phyloP scores from a whole-genome alignment of 2,888 invertebrate genomes.

The Keiferia lycopersicella region DNA sequence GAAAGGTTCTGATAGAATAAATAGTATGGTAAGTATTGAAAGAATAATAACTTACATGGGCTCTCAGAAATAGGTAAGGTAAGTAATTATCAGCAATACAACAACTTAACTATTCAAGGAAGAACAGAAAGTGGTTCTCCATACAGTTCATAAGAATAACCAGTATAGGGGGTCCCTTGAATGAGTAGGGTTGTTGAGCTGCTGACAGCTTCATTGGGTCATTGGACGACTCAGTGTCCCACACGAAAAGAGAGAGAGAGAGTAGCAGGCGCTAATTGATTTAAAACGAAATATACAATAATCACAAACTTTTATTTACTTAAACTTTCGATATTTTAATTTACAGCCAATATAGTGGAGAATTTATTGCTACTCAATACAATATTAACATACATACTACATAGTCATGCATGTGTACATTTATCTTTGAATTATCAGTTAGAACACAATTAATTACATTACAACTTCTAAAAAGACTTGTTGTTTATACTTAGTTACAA shows the following conservation, averaged over 20 bases:
- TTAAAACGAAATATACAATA: not conserved
- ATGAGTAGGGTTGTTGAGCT: not conserved
- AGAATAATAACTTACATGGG: slow-evolving; percentile 1
- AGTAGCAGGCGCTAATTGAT: not conserved
- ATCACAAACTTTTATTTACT: not conserved
- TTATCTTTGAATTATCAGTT: not conserved
- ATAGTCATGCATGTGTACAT: not conserved
- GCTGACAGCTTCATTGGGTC: no score
- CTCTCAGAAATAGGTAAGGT: not conserved
- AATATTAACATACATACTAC: not conserved
- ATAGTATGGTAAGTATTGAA: not conserved
- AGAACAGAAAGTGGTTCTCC: no score
- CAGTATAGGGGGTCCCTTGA: no score
- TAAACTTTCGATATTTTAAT: not conserved
- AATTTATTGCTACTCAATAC: slow-evolving; percentile 9
- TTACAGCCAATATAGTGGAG: slow-evolving; percentile 16
- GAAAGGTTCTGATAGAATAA: not conserved
- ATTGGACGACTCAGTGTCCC: no score
- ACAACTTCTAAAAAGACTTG: not conserved
- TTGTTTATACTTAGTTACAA: not conserved
- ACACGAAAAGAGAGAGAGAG: no score
- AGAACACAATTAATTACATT: not conserved
- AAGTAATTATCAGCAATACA: not conserved
- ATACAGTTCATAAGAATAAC: no score
- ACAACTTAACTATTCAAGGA: no score